phyloP scores from a whole-genome alignment of 2,888 invertebrate genomes.

The Cerastoderma edule region DNA sequence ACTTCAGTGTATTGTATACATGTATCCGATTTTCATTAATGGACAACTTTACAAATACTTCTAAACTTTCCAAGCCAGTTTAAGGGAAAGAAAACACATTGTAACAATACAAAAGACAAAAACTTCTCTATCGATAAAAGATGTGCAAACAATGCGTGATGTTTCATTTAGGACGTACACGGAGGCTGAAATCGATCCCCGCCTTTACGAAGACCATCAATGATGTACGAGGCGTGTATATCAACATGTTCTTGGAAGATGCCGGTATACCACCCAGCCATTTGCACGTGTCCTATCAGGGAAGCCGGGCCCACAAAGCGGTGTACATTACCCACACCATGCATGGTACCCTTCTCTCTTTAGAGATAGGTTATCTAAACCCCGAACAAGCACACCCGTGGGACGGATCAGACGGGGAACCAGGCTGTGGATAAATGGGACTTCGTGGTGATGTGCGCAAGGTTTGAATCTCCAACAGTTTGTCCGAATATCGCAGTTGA shows the following conservation, averaged over 20 bases:
- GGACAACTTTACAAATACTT: no score
- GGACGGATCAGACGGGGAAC: conserved; percentile 4
- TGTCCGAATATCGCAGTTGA: no score
- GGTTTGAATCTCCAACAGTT: no score
- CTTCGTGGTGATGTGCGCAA: no score
- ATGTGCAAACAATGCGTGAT: conserved; percentile 14
- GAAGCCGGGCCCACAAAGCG: neutral
- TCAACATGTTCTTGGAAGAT: conserved; percentile 25
- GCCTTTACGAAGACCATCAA: conserved; percentile 12
- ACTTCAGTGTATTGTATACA: no score
- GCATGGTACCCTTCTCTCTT: conserved; percentile 16
- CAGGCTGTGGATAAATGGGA: no score
- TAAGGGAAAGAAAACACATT: no score
- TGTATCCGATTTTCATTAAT: no score
- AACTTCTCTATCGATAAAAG: no score
- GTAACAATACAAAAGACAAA: no score
- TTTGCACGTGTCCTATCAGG: conserved; percentile 28
- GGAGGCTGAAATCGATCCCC: conserved; percentile 15
- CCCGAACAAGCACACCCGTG: conserved; percentile 17
- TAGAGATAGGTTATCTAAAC: conserved; percentile 20
- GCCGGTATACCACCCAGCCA: conserved; percentile 17
- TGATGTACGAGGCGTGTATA: conserved; percentile 14
- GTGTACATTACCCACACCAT: conserved; percentile 14
- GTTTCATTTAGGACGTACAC: conserved; percentile 19
- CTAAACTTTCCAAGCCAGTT: no score